A percentile compares a stretch with the other conserved stretches of the same genome.
Conservation (phyloP, 2,797 vertebrate genomes). For the Eupleurogrammus muticus region DNA sequence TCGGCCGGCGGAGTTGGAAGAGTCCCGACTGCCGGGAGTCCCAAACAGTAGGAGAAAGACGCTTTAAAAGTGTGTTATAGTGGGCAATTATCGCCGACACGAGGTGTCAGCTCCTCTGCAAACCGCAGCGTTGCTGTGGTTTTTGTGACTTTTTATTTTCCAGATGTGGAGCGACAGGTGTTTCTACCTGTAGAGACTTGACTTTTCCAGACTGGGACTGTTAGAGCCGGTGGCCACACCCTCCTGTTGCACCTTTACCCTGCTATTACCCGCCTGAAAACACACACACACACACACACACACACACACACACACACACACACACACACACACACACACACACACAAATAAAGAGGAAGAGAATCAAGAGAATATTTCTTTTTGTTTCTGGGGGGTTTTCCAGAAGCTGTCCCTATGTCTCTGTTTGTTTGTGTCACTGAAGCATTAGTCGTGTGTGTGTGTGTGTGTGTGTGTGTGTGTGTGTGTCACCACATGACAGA, state of each 20-base stretch:
- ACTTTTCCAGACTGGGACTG: background rate
- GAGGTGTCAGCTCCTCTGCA: background rate
- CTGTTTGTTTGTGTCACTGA: background rate
- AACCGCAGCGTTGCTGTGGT: background rate
- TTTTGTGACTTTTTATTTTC: no score
- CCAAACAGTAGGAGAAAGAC: background rate
- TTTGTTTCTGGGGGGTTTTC: background rate
- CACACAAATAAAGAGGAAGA: background rate
- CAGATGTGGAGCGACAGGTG: constrained; percentile 32
- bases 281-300: background rate
- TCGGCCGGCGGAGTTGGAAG: no score
- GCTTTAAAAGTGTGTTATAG: background rate
- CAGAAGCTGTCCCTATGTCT: background rate
- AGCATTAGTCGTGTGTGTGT: constrained; percentile 9
- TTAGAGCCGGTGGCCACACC: constrained; percentile 42
- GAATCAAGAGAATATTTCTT: background rate
- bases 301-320: background rate
- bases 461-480: no score
- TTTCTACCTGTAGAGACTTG: constrained; percentile 6
- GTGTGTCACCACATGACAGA: constrained; percentile 7
- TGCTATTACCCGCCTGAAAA: constrained; percentile 8
- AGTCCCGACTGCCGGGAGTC: background rate
- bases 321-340: background rate
- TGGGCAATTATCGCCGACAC: background rate
- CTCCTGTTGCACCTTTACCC: constrained; percentile 37